Evolutionary conservation across 2,113 vertebrate genomes (phyloP), one percentile per base, ranked within the genome.

Genomic region (Sceloporus undulatus): DNA sequence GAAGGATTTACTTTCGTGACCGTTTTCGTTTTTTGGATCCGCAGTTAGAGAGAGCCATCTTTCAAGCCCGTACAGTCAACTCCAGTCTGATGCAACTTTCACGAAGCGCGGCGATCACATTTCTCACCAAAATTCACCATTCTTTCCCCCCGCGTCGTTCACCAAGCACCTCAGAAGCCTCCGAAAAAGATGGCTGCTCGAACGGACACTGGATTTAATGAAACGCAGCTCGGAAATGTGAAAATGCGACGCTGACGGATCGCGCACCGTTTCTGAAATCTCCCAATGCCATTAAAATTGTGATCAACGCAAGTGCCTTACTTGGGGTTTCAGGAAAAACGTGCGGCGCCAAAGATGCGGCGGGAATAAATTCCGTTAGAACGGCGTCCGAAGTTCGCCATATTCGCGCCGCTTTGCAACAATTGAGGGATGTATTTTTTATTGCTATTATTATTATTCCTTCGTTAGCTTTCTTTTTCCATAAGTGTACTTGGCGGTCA

Each of bases 261-360:
- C 76, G 52, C 86, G 1, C 79, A 84, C 25, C 62, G 89, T 84
- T 77, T 90, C 4, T 84, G 87, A 85, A 78, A 91, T 82, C 25
- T 84, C 90, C 62, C 10, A 16, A 38, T 54, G 85, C 90, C 62
- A 91, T 89, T 90, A 52, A 86, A 85, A 92, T 92, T 2, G 59
- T 13, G 59, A 89, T 89, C 90, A 78, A 83, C 90, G 91, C 87
- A 94, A 96, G 97, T 96, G 97, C 96, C 97, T 97, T 97, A 95
- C 85, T 0, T 90, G 4, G 62, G 66, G 89, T 89, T 92, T 91
- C 48, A 11, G 40, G 65, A n/a, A 14, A 9, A 18, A 3, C 16
- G 8, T 13, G 16, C 70, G n/a, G 70, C 70, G 6, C 23, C 68
- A n/a, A 71, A 29, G 52, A n/a, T 40, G 40, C 21, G 23, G 42